Conservation (phyloP, 2,888 invertebrate species). For the Galerucella calmariensis region DNA sequence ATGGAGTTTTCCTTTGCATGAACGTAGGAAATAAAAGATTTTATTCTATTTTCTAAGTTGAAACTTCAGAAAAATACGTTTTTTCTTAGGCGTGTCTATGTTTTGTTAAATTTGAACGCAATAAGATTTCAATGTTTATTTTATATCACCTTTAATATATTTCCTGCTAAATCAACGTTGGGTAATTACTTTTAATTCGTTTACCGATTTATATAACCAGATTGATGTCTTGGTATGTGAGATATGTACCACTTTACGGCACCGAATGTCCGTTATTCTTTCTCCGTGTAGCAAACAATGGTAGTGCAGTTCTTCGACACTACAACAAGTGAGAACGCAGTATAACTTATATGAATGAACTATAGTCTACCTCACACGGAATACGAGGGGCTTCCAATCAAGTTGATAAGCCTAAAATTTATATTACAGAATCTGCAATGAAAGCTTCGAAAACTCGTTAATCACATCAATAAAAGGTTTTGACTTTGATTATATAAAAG, state of each 20-base stretch:
- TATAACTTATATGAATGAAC: not conserved
- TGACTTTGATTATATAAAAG: too few relatives aligned
- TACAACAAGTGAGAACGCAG: not conserved
- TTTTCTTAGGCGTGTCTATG: too few relatives aligned
- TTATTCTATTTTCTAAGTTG: too few relatives aligned
- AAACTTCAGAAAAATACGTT: too few relatives aligned
- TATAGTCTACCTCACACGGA: not conserved
- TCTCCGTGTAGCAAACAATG: not conserved
- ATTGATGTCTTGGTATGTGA: conserved; percentile 3
- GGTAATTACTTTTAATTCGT: not conserved
- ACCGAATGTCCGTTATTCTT: conserved; percentile 3
- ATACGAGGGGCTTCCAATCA: not conserved
- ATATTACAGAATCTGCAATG: too few relatives aligned
- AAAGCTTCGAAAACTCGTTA: too few relatives aligned
- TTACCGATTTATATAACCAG: conserved; percentile 2
- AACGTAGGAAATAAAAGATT: too few relatives aligned
- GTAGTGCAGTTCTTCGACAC: conserved; percentile 5
- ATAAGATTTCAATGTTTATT: not conserved
- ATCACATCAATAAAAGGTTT: too few relatives aligned
- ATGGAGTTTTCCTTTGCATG: too few relatives aligned
- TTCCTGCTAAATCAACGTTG: too few relatives aligned
- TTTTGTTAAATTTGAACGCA: not conserved
- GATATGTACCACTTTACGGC: conserved; percentile 1
- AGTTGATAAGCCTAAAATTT: too few relatives aligned
- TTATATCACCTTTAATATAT: too few relatives aligned